Evolutionary conservation across 1,140 invertebrate genomes (phyloP).

Genomic region (Apis florea): DNA sequence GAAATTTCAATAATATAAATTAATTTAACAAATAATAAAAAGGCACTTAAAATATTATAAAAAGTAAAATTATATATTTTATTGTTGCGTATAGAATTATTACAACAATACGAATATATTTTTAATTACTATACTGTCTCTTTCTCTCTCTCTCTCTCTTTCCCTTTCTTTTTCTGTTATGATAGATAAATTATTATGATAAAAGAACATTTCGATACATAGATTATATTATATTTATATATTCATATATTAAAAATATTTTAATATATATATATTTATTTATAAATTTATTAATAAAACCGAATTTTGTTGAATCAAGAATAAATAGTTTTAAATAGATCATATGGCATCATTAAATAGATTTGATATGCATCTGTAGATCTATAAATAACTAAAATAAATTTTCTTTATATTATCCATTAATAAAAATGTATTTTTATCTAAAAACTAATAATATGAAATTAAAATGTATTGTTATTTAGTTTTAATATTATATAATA

Average conservation of each 20-base stretch:
- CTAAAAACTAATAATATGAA: neutral
- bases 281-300: neutral
- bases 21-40: neutral
- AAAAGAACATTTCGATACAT: neutral
- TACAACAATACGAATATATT: neutral
- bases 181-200: neutral
- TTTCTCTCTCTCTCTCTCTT: too few species aligned
- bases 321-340: constrained; percentile 58
- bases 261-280: neutral
- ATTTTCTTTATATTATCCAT: neutral
- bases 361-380: constrained; percentile 51
- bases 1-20: neutral
- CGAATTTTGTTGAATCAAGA: constrained; percentile 19
- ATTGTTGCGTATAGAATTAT: neutral
- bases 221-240: neutral
- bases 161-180: too few species aligned
- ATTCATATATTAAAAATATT: neutral
- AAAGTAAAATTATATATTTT: neutral
- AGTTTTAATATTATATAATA: neutral
- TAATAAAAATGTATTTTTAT: constrained; percentile 2
- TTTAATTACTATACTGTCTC: neutral
- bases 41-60: neutral
- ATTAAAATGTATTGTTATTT: neutral
- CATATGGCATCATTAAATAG: constrained; percentile 59
- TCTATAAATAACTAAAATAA: constrained; percentile 61